Evolutionary conservation across 2,888 invertebrate species (phyloP), one percentile per base, ranked within the genome.

Genomic region (Ichneumoninae sp.): DNA sequence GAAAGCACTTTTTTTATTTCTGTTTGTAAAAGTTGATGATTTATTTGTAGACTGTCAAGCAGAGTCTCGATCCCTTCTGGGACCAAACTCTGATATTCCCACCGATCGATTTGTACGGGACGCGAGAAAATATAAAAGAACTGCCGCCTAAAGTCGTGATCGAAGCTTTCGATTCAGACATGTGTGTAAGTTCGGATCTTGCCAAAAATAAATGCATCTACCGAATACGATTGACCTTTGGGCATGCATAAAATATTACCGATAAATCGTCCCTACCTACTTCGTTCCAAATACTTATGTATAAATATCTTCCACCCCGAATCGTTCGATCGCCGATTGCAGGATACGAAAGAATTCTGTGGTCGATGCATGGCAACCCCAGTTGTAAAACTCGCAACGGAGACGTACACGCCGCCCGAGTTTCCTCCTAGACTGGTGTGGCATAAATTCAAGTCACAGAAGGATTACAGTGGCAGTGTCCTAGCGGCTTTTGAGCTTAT

Each of bases 51-150:
- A 90, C 91, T 8, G 90, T 93, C 62, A 90, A 90, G 74, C 92
- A 94, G 86, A 94, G 94, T 3, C 92, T 96, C 3, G 95, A 95
- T 80, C 96, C 96, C 10, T 92, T 95, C 52, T 96, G 96, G 96
- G 95, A 96, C 89, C 94, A 95, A 89, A 95, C 95, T 0, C 92
- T 96, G 13, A 91, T 94, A 10, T 94, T 96, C 74, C 92, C 94
- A 3, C 90, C 94, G 0, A 86, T 95, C 6, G 89, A 88, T 13
- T 69, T 94, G 2, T 92, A 94, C 86, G 95, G 94, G 1, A 90
- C 92, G 1, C 90, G 88, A 8, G 90, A 93, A 36, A 90, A 93
- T 83, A 92, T 94, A 65, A 93, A 92, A 89, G 81, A 83, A 22
- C 88, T 93, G 74, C 94, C 94, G 4, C 94, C 95, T 0, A 87